Percentiles rank a stretch among this genome's conserved stretches.
Conservation (phyloP, 2,888 invertebrate species). For the Dryomyza anilis region DNA sequence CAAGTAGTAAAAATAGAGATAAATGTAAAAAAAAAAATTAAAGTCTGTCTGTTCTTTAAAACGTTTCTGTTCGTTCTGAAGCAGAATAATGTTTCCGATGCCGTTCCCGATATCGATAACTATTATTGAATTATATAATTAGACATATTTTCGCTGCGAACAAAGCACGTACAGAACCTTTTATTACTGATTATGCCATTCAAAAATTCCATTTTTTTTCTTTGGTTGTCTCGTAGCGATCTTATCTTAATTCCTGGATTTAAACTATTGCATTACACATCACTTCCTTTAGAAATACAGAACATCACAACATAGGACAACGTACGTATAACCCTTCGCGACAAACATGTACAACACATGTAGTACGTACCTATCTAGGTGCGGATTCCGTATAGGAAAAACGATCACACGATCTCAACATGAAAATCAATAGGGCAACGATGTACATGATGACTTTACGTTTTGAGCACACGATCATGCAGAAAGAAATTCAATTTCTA, state of each 20-base stretch:
- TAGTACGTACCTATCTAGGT: not conserved
- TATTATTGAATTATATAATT: too few species aligned
- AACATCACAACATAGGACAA: not conserved
- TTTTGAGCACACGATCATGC: not conserved
- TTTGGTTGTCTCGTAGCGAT: not conserved
- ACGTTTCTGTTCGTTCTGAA: too few species aligned
- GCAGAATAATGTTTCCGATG: too few species aligned
- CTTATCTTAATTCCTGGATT: not conserved
- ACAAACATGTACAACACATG: not conserved
- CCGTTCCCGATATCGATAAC: too few species aligned
- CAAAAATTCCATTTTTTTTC: too few species aligned
- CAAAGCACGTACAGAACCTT: too few species aligned
- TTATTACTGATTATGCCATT: too few species aligned
- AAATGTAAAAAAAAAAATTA: too few species aligned
- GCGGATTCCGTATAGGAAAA: not conserved
- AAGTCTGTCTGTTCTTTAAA: too few species aligned
- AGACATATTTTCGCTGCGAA: too few species aligned
- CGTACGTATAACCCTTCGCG: not conserved
- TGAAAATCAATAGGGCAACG: conserved; percentile 12
- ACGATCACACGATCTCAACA: conserved; percentile 1
- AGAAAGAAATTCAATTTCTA: conserved; percentile 4
- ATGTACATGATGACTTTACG: conserved; percentile 14
- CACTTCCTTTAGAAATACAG: not conserved
- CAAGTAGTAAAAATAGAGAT: too few species aligned
- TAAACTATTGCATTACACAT: not conserved